Evolutionary conservation across 1,140 invertebrate species (phyloP), one percentile per base, ranked within the genome.

Genomic region (Hylaeus anthracinus): DNA sequence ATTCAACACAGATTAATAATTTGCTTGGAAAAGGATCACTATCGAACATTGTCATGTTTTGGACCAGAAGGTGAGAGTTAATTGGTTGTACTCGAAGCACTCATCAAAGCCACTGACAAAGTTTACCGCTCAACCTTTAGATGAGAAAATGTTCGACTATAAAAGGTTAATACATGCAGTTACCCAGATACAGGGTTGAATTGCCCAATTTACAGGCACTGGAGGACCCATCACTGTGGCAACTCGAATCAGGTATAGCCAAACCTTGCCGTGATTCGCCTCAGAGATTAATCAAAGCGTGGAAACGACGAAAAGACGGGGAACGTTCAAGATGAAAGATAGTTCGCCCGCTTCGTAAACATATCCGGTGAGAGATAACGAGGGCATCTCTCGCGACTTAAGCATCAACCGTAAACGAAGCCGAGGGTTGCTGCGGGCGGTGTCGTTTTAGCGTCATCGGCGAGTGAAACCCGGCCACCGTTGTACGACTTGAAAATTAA

Each of bases 401-500:
- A 74, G 45, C 61, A 48, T 41, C 45, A 58, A 63, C 39, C 67
- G 66, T 79, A 65, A 79, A 73, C 70, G 77, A 73, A 79, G 67
- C 78, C 58, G 39, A 74, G 61, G 63, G 61, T 37, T 51, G 61
- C 71, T 48, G 41, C 51, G 61, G 63, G 51, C 58, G 56, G 2
- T 61, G 63, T 48, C 75, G 70, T 39, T 72, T 48, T 43, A 45
- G 45, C 76, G 45, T 60, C 75, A 55, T 79, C 53, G 74, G 69
- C 26, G 60, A 67, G 43, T 10, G 26, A 15, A 8, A 43, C 26
- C 26, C 55, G n/a, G 6, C 45, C 26, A 61, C 26, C 80, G 45
- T 72, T 45, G n/a, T 67, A 65, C 71, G 48, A 71, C 56, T 65
- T 45, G 72, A 67, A 81, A 84, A 86, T 86, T 85, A 86, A 86